Percentiles rank a stretch among this genome's conserved stretches.
Conservation (phyloP, 2,888 invertebrate species). For the Onchidella celtica region DNA sequence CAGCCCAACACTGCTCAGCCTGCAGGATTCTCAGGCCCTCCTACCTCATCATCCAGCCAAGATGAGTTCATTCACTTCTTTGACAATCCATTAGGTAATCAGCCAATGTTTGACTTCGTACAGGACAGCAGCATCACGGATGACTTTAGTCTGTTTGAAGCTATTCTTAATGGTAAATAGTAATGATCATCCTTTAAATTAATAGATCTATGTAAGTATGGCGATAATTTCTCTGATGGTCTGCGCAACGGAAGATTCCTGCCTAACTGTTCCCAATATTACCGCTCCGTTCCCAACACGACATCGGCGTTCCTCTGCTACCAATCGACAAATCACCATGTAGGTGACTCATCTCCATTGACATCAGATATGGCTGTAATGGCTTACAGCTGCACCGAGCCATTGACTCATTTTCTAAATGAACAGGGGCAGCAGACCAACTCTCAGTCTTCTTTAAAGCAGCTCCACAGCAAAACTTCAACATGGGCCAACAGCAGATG, state of each 20-base stretch:
- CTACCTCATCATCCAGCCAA: conserved; percentile 54
- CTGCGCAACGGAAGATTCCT: conserved; percentile 58
- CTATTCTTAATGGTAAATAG: conserved; percentile 61
- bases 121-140: conserved; percentile 82
- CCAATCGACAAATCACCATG: conserved; percentile 46
- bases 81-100: conserved; percentile 81
- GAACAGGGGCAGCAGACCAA: conserved; percentile 63
- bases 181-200: too few species aligned
- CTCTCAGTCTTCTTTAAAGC: conserved; percentile 71
- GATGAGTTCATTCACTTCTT: conserved; percentile 90
- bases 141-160: conserved; percentile 72
- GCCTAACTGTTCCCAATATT: conserved; percentile 30
- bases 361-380: conserved; percentile 59
- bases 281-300: conserved; percentile 51
- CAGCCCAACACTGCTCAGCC: conserved; percentile 71
- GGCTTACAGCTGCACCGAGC: conserved; percentile 73
- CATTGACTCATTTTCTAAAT: conserved; percentile 74
- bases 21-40: conserved; percentile 55
- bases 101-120: conserved; percentile 84
- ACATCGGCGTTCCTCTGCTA: conserved; percentile 44
- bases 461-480: conserved; percentile 70
- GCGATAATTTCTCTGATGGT: conserved; percentile 56
- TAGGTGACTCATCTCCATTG: conserved; percentile 48
- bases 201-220: conserved; percentile 69
- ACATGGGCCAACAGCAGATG: conserved; percentile 54